Conservation (phyloP, 2,113 vertebrate genomes). For the Aramus guarauna region DNA sequence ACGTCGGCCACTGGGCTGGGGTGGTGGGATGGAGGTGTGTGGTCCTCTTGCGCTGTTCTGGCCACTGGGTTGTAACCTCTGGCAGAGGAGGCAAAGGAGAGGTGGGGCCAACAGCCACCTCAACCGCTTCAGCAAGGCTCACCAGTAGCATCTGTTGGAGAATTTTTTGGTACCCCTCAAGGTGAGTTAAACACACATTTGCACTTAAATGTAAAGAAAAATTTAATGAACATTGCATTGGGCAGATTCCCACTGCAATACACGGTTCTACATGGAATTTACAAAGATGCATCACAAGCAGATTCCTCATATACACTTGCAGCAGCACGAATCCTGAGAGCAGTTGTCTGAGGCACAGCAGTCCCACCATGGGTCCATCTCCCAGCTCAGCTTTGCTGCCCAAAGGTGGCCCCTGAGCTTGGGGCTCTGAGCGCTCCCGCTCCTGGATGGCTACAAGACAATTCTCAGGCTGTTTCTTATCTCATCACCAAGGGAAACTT, state of each 20-base stretch:
- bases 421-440: not conserved
- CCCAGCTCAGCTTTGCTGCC: not conserved
- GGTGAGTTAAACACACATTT: not conserved
- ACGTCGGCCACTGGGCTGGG: not conserved
- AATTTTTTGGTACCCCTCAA: not conserved
- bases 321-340: not conserved
- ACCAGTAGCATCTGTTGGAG: not conserved
- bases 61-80: not conserved
- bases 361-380: not conserved
- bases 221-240: not conserved
- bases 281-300: not conserved
- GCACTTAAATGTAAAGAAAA: not conserved
- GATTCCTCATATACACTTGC: not conserved
- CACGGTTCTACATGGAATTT: fast-evolving
- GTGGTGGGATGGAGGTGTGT: not conserved
- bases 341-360: not conserved
- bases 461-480: not conserved
- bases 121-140: not conserved
- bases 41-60: not conserved
- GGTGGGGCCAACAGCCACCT: fast-evolving
- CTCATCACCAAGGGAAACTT: not conserved
- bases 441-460: not conserved
- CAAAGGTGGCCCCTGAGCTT: not conserved
- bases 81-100: not conserved
- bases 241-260: not conserved